phyloP scores from a whole-genome alignment of 1,140 invertebrate species.

The Zophobas atratus region DNA sequence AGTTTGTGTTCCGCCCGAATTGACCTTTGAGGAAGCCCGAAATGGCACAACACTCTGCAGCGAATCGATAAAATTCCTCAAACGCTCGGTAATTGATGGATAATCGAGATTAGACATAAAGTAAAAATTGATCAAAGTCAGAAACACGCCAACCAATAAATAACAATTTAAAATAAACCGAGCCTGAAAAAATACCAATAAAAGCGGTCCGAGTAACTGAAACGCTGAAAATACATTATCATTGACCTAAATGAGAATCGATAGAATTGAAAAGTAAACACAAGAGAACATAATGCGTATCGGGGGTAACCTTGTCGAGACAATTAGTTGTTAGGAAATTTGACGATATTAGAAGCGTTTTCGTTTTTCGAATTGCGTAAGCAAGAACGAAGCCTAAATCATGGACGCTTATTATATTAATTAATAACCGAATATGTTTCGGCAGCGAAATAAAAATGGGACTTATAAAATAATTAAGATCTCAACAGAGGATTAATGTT shows the following conservation, averaged over 20 bases:
- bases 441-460: no score
- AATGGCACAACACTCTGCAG: neutral
- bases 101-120: slow-evolving; percentile 17
- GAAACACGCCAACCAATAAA: slow-evolving; percentile 25
- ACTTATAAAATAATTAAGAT: no score
- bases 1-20: neutral
- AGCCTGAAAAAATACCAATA: slow-evolving; percentile 12
- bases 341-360: neutral
- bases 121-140: slow-evolving; percentile 15
- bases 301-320: neutral
- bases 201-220: slow-evolving; percentile 1
- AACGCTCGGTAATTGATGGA: slow-evolving; percentile 18
- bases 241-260: slow-evolving; percentile 17
- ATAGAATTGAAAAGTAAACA: slow-evolving; percentile 12
- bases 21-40: neutral
- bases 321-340: neutral
- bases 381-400: no score
- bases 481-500: no score
- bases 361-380: no score
- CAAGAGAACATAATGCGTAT: neutral
- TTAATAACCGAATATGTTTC: no score
- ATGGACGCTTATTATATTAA: no score
- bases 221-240: slow-evolving; percentile 14
- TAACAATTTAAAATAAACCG: slow-evolving; percentile 20
- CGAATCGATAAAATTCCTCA: slow-evolving; percentile 11